A percentile compares a stretch with the other conserved stretches of the same genome.
Evolutionary conservation across 2,113 vertebrate genomes (phyloP).

Genomic region (Myrmecobius fasciatus): DNA sequence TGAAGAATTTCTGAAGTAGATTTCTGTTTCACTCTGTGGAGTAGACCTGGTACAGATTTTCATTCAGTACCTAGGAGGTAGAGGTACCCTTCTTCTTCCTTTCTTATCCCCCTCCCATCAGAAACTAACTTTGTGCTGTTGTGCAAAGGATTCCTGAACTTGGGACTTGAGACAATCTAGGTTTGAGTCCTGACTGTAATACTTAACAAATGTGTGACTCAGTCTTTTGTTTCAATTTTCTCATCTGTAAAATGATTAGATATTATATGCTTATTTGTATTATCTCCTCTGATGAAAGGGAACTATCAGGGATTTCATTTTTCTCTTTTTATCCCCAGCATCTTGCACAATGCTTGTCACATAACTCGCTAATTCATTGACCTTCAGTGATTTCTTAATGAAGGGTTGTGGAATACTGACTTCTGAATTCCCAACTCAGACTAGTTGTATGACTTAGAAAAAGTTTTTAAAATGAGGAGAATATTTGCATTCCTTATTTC

Average conservation of each 20-base stretch:
- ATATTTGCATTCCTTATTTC: neutral
- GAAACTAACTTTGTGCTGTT: neutral
- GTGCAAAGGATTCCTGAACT: neutral
- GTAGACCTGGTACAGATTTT: neutral
- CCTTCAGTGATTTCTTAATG: neutral
- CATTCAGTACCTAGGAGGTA: neutral
- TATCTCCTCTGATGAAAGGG: neutral
- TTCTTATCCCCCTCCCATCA: neutral
- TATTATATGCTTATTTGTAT: neutral
- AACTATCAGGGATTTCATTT: neutral
- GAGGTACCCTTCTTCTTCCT: neutral
- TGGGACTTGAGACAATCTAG: neutral
- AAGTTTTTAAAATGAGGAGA: neutral
- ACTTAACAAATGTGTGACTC: neutral
- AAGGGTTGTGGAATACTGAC: neutral
- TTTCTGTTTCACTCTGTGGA: neutral
- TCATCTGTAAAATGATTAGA: neutral
- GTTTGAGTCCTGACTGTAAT: neutral
- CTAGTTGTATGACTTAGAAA: neutral
- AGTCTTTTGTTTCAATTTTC: neutral
- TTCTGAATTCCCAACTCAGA: neutral
- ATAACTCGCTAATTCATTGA: neutral
- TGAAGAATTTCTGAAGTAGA: neutral
- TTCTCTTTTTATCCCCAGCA: neutral
- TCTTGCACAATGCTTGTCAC: neutral